Conservation (phyloP, 1,140 invertebrate species). For the Tenebrio molitor region DNA sequence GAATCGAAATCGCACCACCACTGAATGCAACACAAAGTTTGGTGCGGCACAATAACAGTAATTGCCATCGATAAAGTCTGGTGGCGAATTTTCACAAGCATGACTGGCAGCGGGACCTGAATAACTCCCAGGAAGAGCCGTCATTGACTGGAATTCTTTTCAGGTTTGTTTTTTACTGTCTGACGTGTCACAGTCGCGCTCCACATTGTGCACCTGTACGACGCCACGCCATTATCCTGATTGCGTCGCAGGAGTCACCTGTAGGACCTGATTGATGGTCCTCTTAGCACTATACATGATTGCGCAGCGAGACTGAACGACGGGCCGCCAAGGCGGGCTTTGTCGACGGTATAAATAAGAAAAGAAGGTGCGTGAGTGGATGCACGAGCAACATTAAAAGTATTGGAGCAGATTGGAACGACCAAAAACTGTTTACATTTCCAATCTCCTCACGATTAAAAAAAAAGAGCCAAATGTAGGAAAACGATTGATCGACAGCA, state of each 20-base stretch:
- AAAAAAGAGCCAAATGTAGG: no score
- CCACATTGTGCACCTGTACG: conserved; percentile 43
- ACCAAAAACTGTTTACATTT: no score
- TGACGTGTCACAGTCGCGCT: background rate
- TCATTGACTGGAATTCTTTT: conserved; percentile 11
- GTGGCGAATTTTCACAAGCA: conserved; percentile 1
- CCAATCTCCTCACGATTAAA: no score
- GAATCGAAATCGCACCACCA: background rate
- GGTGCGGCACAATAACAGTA: conserved; percentile 8
- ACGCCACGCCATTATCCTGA: conserved; percentile 51
- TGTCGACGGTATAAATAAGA: no score
- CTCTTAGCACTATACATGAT: conserved; percentile 55
- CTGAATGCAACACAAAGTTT: conserved; percentile 2
- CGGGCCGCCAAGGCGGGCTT: background rate
- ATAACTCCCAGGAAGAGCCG: background rate
- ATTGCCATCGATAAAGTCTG: conserved; percentile 25
- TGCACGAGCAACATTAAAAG: no score
- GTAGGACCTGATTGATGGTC: conserved; percentile 54
- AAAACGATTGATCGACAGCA: no score
- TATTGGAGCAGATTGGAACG: no score
- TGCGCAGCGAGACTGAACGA: conserved; percentile 39
- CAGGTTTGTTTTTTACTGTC: conserved; percentile 32
- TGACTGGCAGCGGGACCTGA: background rate
- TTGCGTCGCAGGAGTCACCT: conserved; percentile 53
- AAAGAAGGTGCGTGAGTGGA: no score